Evolutionary conservation across 2,797 vertebrate genomes (phyloP).

Genomic region (Choloepus didactylus): DNA sequence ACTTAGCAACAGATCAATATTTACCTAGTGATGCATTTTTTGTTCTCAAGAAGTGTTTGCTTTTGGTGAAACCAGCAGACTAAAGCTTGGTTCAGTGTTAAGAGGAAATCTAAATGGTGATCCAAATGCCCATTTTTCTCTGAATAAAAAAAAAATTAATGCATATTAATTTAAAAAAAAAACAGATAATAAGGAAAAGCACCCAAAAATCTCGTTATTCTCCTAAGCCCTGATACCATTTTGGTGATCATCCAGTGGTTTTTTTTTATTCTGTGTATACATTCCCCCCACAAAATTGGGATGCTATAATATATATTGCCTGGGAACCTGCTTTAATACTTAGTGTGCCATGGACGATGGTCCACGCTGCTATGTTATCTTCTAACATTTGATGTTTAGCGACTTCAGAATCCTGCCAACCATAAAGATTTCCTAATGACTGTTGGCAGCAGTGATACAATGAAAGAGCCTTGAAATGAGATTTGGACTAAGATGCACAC

Average conservation of each 20-base stretch:
- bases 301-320: neutral
- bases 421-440: neutral
- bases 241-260: neutral
- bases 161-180: neutral
- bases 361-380: neutral
- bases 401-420: neutral
- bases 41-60: constrained; percentile 33
- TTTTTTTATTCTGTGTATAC: neutral
- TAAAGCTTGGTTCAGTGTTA: constrained; percentile 26
- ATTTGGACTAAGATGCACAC: neutral
- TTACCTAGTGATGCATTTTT: constrained; percentile 60
- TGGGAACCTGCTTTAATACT: neutral
- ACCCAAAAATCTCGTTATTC: neutral
- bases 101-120: neutral
- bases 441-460: neutral
- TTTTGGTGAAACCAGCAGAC: constrained; percentile 36
- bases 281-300: neutral
- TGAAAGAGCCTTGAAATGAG: neutral
- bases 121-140: neutral
- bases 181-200: neutral
- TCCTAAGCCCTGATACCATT: neutral
- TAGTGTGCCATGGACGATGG: neutral
- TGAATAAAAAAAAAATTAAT: constrained; percentile 46
- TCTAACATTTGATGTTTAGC: neutral
- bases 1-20: constrained; percentile 69